Base-by-base conservation (phyloP, 2,113 vertebrate genomes). In the Ascaphus truei region DNA sequence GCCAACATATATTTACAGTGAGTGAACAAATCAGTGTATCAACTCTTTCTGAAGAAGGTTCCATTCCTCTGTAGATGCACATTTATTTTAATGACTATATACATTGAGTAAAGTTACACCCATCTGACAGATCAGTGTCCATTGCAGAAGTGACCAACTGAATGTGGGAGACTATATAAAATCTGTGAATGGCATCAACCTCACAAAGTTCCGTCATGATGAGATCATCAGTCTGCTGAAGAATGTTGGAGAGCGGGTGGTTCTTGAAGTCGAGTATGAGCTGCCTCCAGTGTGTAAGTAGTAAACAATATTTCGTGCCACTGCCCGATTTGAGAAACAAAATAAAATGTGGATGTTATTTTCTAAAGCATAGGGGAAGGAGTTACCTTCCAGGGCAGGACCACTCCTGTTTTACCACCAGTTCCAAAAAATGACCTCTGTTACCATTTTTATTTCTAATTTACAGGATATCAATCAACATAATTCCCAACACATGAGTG, bases 151-250 rank as follows among this genome's bases (percentile, higher is more conserved):
- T 63, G 97, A 98, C 81, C 97, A 99, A 85, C 85, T 99, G 80
- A 96, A 95, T 72, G 91, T 99, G 8, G 97, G 97, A 0, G 97
- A 99, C 84, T 98, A 96, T 80, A 99, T 98, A 77, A 96, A 96
- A 77, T 92, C 96, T 1, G 97, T 99, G 7, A 99, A 98, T 45
- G 97, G 97, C 60, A 99, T 99, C 89, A 98, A 98, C 81, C 81
- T 99, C 73, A 91, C 94, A 65, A 98, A 95, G 72, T 98, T 99
- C 86, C 92, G 96, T 43, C 97, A 99, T 0, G 97, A 98, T 1
- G 97, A 99, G 81, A 98, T 99, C 86, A 98, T 98, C 87, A 98
- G 96, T 59, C 81, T 99, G 58, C 89, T 99, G 78, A 98, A 98
- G 85, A 99, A 99, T 0, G 96, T 99, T 1, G 96, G 96, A 0